Evolutionary conservation across 2,888 invertebrate species (phyloP), one percentile per base, ranked within the genome.

Genomic region (Hipparchia sbordonii): DNA sequence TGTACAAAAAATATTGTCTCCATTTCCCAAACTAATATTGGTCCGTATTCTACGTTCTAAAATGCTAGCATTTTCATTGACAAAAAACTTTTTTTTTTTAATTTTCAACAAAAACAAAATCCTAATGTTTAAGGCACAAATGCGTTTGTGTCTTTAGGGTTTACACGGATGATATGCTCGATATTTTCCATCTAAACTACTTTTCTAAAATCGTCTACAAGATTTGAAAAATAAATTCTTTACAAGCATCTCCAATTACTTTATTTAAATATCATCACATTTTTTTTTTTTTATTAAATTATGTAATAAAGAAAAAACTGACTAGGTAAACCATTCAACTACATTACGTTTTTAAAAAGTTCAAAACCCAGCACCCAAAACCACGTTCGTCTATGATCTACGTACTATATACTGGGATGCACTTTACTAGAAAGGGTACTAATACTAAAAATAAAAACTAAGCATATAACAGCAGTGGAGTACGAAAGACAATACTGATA

Each of bases 341-440:
- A 70, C 70, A 46, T 70, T 87, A 88, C 78, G 72, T 77, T 77
- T 71, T 78, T 72, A 71, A 65, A 72, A 75, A 75, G 71, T 77
- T 76, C 77, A 83, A 85, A 87, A 88, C 89, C 92, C 91, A 89
- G 88, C 91, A 90, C 91, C 92, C 87, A 86, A 87, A 87, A 69
- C 86, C 86, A 86, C 82, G 78, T 80, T 71, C 61, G 73, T 70
- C 90, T 90, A 89, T 83, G 72, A 78, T 79, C 91, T 91, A 91
- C 87, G 81, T 82, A 80, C 89, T 91, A 91, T 85, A 79, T 87
- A 92, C 92, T 92, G 92, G 92, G 92, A 93, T 93, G 92, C 92
- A 93, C 92, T 91, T 85, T 87, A 87, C 86, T 87, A 84, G 82
- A 84, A 84, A 86, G 85, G 86, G 82, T 84, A 85, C 46, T 60